Evolutionary conservation across 1,140 invertebrate species (phyloP).

Genomic region (Melipona quadrifasciata): DNA sequence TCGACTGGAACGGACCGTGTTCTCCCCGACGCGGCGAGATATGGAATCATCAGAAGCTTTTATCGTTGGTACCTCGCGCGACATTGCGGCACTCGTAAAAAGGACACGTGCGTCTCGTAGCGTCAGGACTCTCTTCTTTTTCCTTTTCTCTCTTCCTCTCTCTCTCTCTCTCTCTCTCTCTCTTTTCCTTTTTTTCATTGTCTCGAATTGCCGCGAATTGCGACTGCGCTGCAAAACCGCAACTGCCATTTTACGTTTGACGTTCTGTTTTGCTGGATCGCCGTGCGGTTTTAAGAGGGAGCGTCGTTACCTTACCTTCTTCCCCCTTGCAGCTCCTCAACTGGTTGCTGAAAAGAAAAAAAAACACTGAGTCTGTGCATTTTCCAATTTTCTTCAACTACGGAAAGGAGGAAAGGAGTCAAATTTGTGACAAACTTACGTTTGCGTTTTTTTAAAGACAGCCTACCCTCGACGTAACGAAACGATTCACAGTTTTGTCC

Average conservation of each 20-base stretch:
- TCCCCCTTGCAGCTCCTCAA: background rate
- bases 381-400: no score
- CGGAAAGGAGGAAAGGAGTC: no score
- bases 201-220: conserved; percentile 24
- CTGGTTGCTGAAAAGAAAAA: background rate
- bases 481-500: no score
- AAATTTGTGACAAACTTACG: no score
- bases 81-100: conserved; percentile 55
- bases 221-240: conserved; percentile 43
- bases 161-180: no score
- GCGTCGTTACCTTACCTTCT: background rate
- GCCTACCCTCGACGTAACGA: no score
- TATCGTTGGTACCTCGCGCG: conserved; percentile 37
- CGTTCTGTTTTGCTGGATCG: background rate
- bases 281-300: background rate
- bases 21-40: background rate
- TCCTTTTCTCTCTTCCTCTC: no score
- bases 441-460: no score
- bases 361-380: background rate
- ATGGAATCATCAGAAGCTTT: conserved; percentile 16
- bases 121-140: conserved; percentile 24
- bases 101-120: conserved; percentile 23
- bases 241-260: conserved; percentile 3
- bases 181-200: conserved; percentile 37
- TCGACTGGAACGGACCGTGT: background rate